Evolutionary conservation across 2,797 vertebrate species (phyloP), one percentile per base, ranked within the genome.

Genomic region (Schizopygopsis malacanthus): DNA sequence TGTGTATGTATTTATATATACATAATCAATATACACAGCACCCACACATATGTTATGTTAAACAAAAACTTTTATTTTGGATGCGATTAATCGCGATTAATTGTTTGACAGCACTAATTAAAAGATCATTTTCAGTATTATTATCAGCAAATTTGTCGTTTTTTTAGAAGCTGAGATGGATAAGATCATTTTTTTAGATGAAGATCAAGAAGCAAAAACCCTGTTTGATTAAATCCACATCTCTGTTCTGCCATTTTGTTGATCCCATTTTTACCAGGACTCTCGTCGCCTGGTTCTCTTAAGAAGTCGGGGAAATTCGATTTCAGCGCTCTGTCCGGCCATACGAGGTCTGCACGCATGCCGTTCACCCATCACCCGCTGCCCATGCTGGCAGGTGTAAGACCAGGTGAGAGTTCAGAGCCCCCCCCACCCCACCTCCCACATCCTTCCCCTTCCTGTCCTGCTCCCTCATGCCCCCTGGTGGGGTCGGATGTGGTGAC

Each of bases 301-400:
- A 99, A 99, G 97, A 98, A 99, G 96, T 96, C 97, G 94, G 97
- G 97, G 94, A 99, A 99, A 95, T 96, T 98, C 95, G 97, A 99
- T 96, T 99, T 98, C 96, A 97, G 96, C 92, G 96, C 97, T 93
- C 96, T 98, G 93, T 96, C 97, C 91, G 96, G 97, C 92, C 97
- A 98, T 95, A 96, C 96, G 94, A 96, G 96, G 94, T 96, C 97
- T 94, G 96, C 97, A 92, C 97, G 97, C 96, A 97, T 98, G 97
- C 97, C 97, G 95, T 98, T 98, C 94, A 97, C 97, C 93, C 97
- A 98, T 95, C 97, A 99, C 96, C 97, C 97, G 91, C 97, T 99
- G 96, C 97, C 97, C 91, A 96, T 99, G 95, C 96, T 99, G 95
- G 97, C 97, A 93, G 97, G 97, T 95, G 97, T 98, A 95, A 97